These are phyloP conservation scores for Suncus etruscus DNA, from an alignment of 2,113 vertebrate species.

Conservation along the genomic window DNA sequence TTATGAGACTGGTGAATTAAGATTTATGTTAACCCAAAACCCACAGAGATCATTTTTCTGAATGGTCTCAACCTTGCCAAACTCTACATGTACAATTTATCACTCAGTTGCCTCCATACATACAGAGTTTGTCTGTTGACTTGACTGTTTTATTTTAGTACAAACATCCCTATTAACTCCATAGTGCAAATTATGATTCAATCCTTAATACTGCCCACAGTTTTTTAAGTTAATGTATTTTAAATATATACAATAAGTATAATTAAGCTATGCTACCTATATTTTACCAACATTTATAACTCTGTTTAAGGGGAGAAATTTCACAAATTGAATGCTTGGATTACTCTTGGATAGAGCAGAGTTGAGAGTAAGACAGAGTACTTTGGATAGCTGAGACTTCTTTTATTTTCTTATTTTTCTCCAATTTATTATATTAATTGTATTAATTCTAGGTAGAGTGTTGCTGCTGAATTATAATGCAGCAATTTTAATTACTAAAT, in stretches of 20 bases:
- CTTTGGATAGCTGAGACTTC: neutral
- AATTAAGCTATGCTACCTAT: constrained; percentile 53
- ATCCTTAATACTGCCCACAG: constrained; percentile 69
- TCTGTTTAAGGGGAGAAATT: neutral
- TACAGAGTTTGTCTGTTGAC: constrained; percentile 40
- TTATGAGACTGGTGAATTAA: neutral
- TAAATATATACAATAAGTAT: constrained; percentile 59
- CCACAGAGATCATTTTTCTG: neutral
- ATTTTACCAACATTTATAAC: constrained; percentile 51
- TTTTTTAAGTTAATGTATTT: constrained; percentile 72
- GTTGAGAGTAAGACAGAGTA: neutral
- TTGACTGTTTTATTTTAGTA: constrained; percentile 52
- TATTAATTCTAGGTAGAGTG: too few species aligned
- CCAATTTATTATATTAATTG: too few species aligned
- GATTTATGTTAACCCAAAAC: neutral
- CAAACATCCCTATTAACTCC: constrained; percentile 55
- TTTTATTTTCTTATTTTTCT: too few species aligned
- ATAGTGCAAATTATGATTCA: constrained; percentile 63
- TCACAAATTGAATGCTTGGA: constrained; percentile 21
- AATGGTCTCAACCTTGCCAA: neutral
- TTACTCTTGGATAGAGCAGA: neutral
- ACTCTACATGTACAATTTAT: neutral
- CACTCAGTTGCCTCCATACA: neutral
- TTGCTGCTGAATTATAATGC: too few species aligned
- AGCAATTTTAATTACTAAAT: too few species aligned